Base-by-base conservation (phyloP, 1,140 invertebrate genomes). In the Drosophila pruinosa region DNA sequence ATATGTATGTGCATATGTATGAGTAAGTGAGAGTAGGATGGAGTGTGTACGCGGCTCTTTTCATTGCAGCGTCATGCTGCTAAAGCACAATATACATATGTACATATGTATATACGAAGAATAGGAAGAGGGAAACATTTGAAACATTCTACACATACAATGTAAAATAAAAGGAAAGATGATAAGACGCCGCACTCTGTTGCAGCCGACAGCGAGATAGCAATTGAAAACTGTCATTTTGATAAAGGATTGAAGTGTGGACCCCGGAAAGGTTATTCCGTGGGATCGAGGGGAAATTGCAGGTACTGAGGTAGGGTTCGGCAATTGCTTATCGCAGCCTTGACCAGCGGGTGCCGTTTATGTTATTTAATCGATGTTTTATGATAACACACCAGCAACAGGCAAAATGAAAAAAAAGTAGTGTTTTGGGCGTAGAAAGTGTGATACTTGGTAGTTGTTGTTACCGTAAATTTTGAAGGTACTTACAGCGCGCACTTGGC, bases 401-500 rank as follows among this genome's bases (percentile, higher is more conserved):
- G 17, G 47, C 17, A 19, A 17, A 43, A 26, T 24, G 6, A 22
- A 43, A 10, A 21, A 22, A 19, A 24, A 47, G 4, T n/a, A 14
- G n/a, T 12, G 6, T 4, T 22, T 45, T 15, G 19, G 12, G 43
- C 1, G 7, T 5, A 10, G n/a, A 45, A 64, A 45, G 0, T 48
- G 26, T 26, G 28, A 34, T 21, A 3, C 38, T 26, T 56, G 19
- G 43, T 19, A 28, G 21, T 52, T 48, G 5, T 28, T 24, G n/a
- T 21, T 45, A n/a, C n/a, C n/a, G n/a, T n/a, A 2, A 14, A 7
- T 22, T 65, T 17, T 21, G 21, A 10, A 4, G 3, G 24, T 86
- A 95, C 96, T 96, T 95, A 98, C 97, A 93, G 97, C 94, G 94
- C 97, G 95, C 93, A 97, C 95, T 94, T 98, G 97, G 93, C 98